Conservation (phyloP, 2,888 invertebrate genomes). For the Elmis aenea region DNA sequence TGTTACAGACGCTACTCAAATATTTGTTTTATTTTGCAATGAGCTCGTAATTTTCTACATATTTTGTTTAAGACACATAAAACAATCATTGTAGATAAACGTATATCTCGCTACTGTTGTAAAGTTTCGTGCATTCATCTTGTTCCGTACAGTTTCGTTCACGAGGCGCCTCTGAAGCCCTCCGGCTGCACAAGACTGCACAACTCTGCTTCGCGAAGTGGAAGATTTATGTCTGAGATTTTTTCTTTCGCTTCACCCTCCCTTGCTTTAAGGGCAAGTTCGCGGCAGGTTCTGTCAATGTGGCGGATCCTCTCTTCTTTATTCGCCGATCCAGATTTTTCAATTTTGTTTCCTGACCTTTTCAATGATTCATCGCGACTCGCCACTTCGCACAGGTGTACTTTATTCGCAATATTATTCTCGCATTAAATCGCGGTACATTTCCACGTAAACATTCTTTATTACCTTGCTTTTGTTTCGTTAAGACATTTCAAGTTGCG, state of each 20-base stretch:
- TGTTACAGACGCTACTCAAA: too few relatives aligned
- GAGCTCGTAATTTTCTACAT: too few relatives aligned
- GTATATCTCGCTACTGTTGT: too few relatives aligned
- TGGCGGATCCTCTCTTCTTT: conserved; percentile 24
- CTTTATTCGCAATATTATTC: too few relatives aligned
- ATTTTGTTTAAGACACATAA: too few relatives aligned
- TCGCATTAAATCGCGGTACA: too few relatives aligned
- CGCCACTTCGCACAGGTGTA: conserved; percentile 8
- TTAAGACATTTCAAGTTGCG: too few relatives aligned
- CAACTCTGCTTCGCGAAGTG: conserved; percentile 23
- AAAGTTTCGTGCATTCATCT: too few relatives aligned
- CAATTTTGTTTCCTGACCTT: conserved; percentile 25
- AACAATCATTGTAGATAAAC: too few relatives aligned
- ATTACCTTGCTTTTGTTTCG: too few relatives aligned
- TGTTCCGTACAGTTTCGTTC: conserved; percentile 2
- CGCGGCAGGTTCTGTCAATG: conserved; percentile 26
- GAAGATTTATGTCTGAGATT: conserved; percentile 30
- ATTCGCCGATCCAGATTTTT: conserved; percentile 24
- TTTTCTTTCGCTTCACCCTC: conserved; percentile 22
- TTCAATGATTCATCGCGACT: conserved; percentile 12
- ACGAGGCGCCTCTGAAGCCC: conserved; percentile 16
- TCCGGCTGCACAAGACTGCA: conserved; percentile 17
- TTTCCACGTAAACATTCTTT: too few relatives aligned
- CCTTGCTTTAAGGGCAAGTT: conserved; percentile 18
- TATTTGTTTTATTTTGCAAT: too few relatives aligned